Evolutionary conservation across 2,797 vertebrate genomes (phyloP).

Genomic region (Vireo griseus): DNA sequence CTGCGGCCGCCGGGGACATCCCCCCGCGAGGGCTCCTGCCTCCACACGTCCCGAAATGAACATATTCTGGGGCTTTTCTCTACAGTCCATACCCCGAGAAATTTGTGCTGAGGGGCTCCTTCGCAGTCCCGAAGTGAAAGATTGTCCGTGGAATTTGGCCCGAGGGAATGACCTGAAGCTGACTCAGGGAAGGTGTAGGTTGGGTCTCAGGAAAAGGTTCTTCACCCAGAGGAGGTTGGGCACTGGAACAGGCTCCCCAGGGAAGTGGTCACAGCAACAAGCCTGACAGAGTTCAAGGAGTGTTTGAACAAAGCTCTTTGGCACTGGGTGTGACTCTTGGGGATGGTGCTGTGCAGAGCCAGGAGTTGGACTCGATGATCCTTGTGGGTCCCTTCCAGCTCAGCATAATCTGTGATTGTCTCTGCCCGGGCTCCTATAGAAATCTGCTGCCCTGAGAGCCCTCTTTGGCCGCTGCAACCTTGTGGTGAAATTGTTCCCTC

Average conservation of each 20-base stretch:
- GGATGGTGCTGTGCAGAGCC: background rate
- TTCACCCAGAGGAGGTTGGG: accelerated
- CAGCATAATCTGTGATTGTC: accelerated
- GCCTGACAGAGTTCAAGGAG: background rate
- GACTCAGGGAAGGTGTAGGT: background rate
- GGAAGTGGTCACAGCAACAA: background rate
- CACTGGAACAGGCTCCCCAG: background rate
- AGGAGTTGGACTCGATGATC: accelerated
- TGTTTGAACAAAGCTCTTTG: accelerated
- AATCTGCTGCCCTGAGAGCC: too few species aligned
- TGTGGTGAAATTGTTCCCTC: background rate
- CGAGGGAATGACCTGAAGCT: background rate
- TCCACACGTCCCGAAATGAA: accelerated
- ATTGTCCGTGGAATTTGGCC: background rate
- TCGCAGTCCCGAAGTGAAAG: background rate
- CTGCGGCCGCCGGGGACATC: accelerated
- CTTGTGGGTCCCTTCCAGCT: background rate
- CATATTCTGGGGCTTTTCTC: background rate
- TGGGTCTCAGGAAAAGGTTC: background rate
- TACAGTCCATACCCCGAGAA: accelerated
- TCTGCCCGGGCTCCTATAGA: accelerated
- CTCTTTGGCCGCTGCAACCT: background rate
- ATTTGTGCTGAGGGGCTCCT: background rate
- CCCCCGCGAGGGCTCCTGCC: accelerated
- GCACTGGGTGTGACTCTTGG: background rate